Base-by-base conservation (phyloP, 2,888 invertebrate genomes). In the Orchesellides sinensis region DNA sequence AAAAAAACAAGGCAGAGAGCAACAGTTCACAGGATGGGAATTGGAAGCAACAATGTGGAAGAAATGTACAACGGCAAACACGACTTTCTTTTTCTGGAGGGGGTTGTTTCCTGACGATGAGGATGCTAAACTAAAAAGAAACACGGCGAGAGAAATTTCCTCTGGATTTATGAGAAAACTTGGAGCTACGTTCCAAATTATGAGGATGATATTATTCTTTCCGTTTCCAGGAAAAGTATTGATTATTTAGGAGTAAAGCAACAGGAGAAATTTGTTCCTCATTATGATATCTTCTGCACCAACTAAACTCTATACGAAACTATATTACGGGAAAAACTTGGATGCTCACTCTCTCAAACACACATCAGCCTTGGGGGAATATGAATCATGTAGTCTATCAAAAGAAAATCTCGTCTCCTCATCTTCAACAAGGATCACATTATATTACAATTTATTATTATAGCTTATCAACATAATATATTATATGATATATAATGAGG, bases 11-110 rank as follows among this genome's bases (percentile, higher is more conserved):
- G 40, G n/a, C 40, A 40, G 40, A 14, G n/a, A 17, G 29, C 49
- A n/a, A 52, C 69, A 54, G 17, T 25, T 29, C 29, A 29, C 6
- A 25, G 19, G 63, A 73, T 40, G 40, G 40, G 32, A 63, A 73
- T 73, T n/a, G 68, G 47, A 61, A 77, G 77, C 77, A 77, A 49
- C 77, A 59, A 17, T 12, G 56, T 61, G 77, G 61, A 77, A 77
- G 68, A 32, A 61, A 61, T n/a, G n/a, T 40, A 40, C 40, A 40
- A 40, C 40, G 40, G n/a, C n/a, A n/a, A n/a, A n/a, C n/a, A n/a
- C n/a, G n/a, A n/a, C n/a, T n/a, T 19, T 23, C 21, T 47, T n/a
- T n/a, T 23, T 65, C 40, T 4, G 27, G 47, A 65, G 65, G 47
- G 61, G 61, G 17, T 75, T 63, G 21, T n/a, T n/a, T n/a, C 49